A percentile compares a stretch with the other conserved stretches of the same genome.
These are phyloP conservation scores for Troilus luridus DNA, from an alignment of 2,888 invertebrate genomes.

Conservation along the genomic window DNA sequence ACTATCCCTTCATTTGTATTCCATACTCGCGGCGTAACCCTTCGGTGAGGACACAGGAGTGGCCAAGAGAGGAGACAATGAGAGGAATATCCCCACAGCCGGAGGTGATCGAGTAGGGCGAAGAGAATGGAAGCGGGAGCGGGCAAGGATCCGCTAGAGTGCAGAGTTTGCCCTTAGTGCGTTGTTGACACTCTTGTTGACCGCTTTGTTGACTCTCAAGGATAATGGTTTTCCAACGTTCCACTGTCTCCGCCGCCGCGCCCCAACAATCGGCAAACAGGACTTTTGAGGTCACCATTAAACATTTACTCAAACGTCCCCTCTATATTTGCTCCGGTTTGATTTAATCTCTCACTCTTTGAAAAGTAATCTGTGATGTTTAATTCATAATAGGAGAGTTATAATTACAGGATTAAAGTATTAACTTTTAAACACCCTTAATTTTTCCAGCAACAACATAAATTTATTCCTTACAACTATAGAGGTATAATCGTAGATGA, in stretches of 20 bases:
- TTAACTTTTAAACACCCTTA: too few species aligned
- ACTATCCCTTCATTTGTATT: background rate
- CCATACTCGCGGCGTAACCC: background rate
- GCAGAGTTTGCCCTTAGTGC: slow-evolving; percentile 35
- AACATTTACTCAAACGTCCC: background rate
- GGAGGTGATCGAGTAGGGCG: background rate
- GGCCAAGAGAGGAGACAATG: background rate
- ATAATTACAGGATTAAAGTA: background rate
- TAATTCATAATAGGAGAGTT: background rate
- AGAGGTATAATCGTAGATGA: too few species aligned
- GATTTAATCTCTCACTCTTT: background rate
- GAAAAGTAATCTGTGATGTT: background rate
- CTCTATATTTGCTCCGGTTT: background rate
- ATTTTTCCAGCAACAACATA: background rate
- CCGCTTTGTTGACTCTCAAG: slow-evolving; percentile 35
- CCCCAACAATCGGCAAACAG: slow-evolving; percentile 19
- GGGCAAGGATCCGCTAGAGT: background rate
- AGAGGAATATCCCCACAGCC: background rate
- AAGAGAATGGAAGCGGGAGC: background rate
- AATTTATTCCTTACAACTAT: too few species aligned
- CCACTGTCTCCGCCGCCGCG: slow-evolving; percentile 17
- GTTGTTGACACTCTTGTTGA: slow-evolving; percentile 39
- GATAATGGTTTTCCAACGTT: slow-evolving; percentile 45
- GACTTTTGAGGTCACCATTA: slow-evolving; percentile 21
- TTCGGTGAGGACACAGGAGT: background rate